phyloP scores from a whole-genome alignment of 2,888 invertebrate species.

The Drosophila flavopinicola region DNA sequence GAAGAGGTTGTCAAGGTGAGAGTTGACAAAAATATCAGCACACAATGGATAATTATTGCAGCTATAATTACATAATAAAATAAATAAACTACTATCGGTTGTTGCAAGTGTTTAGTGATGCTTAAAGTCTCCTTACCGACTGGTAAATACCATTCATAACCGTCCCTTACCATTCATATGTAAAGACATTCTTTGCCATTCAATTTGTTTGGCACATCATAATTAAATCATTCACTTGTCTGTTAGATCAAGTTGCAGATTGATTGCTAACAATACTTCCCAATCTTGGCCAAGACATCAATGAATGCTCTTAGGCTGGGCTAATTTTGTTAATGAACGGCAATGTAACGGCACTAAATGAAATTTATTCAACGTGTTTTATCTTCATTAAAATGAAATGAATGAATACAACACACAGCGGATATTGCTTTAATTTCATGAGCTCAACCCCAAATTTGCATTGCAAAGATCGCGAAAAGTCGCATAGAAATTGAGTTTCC shows the following conservation, averaged over 20 bases:
- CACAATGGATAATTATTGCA: neutral
- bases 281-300: slow-evolving; percentile 50
- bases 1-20: slow-evolving; percentile 13
- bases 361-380: slow-evolving; percentile 18
- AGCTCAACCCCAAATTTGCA: slow-evolving; percentile 47
- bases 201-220: too few relatives aligned
- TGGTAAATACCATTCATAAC: too few relatives aligned
- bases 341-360: slow-evolving; percentile 48
- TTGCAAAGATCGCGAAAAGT: slow-evolving; percentile 46
- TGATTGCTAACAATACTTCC: slow-evolving; percentile 30
- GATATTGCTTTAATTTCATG: slow-evolving; percentile 29
- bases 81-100: neutral
- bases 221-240: neutral
- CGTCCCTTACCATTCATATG: too few relatives aligned
- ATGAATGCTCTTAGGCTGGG: slow-evolving; percentile 14
- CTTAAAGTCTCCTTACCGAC: too few relatives aligned
- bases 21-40: neutral
- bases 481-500: slow-evolving; percentile 43
- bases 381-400: slow-evolving; percentile 32
- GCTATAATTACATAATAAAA: neutral
- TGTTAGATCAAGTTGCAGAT: slow-evolving; percentile 39
- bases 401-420: slow-evolving; percentile 20
- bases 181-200: too few relatives aligned
- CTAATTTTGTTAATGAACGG: slow-evolving; percentile 52
- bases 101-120: neutral